Evolutionary conservation across 1,140 invertebrate species (phyloP).

Genomic region (Pemphigus obesinymphae): DNA sequence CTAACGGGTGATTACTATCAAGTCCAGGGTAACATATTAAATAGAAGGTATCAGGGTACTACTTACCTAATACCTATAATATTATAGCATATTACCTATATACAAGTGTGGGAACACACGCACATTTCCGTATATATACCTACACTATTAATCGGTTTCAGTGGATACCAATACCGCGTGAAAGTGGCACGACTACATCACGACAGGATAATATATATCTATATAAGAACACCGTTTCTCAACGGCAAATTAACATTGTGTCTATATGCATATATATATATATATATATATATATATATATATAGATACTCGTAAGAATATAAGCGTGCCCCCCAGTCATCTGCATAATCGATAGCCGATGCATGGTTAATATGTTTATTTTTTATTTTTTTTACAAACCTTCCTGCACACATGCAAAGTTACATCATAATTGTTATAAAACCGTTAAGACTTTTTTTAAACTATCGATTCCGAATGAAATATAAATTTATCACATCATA

Average conservation of each 20-base stretch:
- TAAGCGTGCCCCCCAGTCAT: background rate
- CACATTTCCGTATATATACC: constrained; percentile 5
- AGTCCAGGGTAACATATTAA: too few relatives aligned
- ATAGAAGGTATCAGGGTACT: too few relatives aligned
- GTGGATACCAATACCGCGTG: background rate
- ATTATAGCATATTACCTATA: background rate
- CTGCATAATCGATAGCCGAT: constrained; percentile 9
- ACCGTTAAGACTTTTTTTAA: background rate
- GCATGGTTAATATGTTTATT: too few relatives aligned
- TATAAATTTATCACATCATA: too few relatives aligned
- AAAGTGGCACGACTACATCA: constrained; percentile 39
- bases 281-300: background rate
- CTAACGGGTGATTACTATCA: too few relatives aligned
- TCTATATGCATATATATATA: background rate
- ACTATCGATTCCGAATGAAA: too few relatives aligned
- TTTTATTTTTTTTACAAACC: too few relatives aligned
- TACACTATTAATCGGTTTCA: background rate
- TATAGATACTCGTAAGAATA: background rate
- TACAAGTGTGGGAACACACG: background rate
- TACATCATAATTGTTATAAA: background rate
- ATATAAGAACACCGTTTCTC: background rate
- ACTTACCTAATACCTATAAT: background rate
- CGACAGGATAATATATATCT: constrained; percentile 16
- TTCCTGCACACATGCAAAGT: background rate
- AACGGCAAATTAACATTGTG: background rate